Evolutionary conservation across 2,797 vertebrate species (phyloP).

Genomic region (Oreonectes daqikongensis): DNA sequence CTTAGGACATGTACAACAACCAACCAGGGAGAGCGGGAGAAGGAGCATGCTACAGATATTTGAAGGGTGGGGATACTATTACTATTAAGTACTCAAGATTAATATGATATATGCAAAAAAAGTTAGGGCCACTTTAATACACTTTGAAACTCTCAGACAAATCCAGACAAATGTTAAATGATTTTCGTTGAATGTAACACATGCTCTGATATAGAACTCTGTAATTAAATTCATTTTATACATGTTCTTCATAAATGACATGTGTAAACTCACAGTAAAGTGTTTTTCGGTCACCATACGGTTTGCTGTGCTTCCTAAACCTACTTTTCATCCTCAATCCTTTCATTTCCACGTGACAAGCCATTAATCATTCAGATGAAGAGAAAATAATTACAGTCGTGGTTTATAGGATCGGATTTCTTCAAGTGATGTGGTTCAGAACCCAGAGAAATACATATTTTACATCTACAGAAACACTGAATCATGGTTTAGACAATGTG

Average conservation of each 20-base stretch:
- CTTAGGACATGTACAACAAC: neutral
- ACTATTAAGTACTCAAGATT: too few relatives aligned
- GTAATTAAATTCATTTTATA: slow-evolving; percentile 41
- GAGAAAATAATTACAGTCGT: slow-evolving; percentile 55
- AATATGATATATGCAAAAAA: too few relatives aligned
- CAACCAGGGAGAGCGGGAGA: too few relatives aligned
- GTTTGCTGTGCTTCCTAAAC: slow-evolving; percentile 47
- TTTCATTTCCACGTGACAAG: slow-evolving; percentile 57
- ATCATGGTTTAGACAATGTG: slow-evolving; percentile 41
- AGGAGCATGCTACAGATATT: too few relatives aligned
- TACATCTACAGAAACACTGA: slow-evolving; percentile 47
- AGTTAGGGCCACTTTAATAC: too few relatives aligned
- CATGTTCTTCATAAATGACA: slow-evolving; percentile 45
- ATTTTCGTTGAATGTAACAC: slow-evolving; percentile 15
- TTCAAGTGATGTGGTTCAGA: slow-evolving; percentile 51
- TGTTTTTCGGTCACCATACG: slow-evolving; percentile 40
- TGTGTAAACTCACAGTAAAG: slow-evolving; percentile 40
- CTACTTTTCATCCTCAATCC: slow-evolving; percentile 45
- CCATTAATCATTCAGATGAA: slow-evolving; percentile 56
- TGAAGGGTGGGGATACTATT: too few relatives aligned
- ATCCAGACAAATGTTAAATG: slow-evolving; percentile 1
- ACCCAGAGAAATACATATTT: slow-evolving; percentile 46
- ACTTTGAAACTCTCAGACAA: neutral
- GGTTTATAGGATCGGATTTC: slow-evolving; percentile 43
- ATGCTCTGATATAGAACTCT: slow-evolving; percentile 11